Evolutionary conservation across 1,140 invertebrate genomes (phyloP).

Genomic region (Pteromalus puparum): DNA sequence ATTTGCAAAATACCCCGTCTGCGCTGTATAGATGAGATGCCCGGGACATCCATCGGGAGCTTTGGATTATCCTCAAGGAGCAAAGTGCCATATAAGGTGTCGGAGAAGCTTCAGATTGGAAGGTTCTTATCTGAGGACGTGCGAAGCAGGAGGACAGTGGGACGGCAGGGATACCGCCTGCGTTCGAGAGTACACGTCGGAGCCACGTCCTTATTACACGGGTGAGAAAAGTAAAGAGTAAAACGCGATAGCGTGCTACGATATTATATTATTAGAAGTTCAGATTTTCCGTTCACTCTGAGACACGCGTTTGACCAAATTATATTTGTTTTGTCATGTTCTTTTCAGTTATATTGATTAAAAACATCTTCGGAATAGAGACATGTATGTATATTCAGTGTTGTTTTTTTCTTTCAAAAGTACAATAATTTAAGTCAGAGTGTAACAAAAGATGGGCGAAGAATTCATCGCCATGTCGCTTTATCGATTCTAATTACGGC

Average conservation of each 20-base stretch:
- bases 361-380: neutral
- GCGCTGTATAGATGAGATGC: conserved; percentile 63
- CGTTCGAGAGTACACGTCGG: conserved; percentile 57
- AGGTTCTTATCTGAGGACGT: conserved; percentile 74
- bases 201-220: conserved; percentile 58
- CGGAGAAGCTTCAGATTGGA: conserved; percentile 74
- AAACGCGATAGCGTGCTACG: neutral
- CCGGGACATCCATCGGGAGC: conserved; percentile 66
- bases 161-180: conserved; percentile 73
- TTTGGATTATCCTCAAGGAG: conserved; percentile 70
- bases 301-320: too few relatives aligned
- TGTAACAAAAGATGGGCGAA: too few relatives aligned
- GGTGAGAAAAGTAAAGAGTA: conserved; percentile 51
- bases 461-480: too few relatives aligned
- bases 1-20: neutral
- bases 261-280: neutral
- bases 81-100: conserved; percentile 78
- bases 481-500: neutral
- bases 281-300: too few relatives aligned
- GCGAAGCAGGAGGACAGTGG: conserved; percentile 76
- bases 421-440: neutral
- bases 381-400: neutral
- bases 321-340: neutral
- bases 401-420: neutral
- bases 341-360: conserved; percentile 1